Percentiles rank a stretch among this genome's conserved stretches.
These are phyloP conservation scores for Pseudolycoriella hygida DNA, from an alignment of 2,888 invertebrate species.

Conservation along the genomic window DNA sequence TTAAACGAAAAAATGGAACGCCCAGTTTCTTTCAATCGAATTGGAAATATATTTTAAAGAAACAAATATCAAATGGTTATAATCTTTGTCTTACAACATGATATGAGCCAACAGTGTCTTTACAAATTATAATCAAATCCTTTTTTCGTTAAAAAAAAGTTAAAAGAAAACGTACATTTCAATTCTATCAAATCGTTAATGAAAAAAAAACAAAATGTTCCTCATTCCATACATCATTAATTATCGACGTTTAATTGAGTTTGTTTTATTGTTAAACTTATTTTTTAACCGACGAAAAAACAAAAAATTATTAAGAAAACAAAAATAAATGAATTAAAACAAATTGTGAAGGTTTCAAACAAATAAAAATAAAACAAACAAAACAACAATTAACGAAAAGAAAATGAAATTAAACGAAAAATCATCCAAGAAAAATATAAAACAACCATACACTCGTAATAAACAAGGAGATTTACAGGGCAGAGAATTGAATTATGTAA, in stretches of 20 bases:
- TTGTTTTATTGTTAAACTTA: too few species aligned
- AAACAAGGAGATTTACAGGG: too few species aligned
- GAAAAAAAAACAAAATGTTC: not conserved
- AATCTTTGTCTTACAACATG: too few species aligned
- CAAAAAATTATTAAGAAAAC: not conserved
- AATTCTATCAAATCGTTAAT: not conserved
- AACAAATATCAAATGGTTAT: too few species aligned
- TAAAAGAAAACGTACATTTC: too few species aligned
- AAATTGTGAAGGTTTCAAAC: conserved; percentile 2
- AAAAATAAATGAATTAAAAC: not conserved
- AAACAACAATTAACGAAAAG: not conserved
- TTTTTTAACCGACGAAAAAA: not conserved
- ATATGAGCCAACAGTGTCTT: conserved; percentile 1
- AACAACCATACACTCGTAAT: not conserved
- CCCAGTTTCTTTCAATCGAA: too few species aligned
- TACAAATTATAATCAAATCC: not conserved
- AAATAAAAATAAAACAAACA: conserved; percentile 1
- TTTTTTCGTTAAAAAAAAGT: too few species aligned
- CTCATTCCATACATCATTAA: not conserved
- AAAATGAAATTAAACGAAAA: not conserved
- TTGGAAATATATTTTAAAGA: too few species aligned
- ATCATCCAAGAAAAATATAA: not conserved
- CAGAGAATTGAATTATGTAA: too few species aligned
- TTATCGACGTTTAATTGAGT: too few species aligned
- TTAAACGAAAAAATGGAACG: not conserved